phyloP scores from a whole-genome alignment of 2,113 vertebrate genomes.

The Mesembrinibis cayennensis region DNA sequence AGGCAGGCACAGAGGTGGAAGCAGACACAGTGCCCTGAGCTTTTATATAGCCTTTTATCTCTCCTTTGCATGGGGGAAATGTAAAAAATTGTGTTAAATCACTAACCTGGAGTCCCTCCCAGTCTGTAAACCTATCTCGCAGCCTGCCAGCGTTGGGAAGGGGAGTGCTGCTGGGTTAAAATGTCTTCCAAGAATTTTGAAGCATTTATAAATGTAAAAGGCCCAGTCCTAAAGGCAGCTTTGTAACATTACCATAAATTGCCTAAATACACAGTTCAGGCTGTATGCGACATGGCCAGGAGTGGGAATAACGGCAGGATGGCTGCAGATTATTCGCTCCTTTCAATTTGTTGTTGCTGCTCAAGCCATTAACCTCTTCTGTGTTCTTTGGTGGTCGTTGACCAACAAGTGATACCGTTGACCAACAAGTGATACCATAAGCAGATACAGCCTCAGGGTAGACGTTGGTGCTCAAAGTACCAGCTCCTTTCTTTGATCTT shows the following conservation, averaged over 20 bases:
- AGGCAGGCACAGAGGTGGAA: not conserved
- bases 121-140: not conserved
- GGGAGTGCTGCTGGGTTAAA: not conserved
- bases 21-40: not conserved
- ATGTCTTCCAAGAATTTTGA: not conserved
- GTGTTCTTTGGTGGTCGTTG: not conserved
- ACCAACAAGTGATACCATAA: not conserved
- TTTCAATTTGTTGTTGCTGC: not conserved
- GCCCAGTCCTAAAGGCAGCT: not conserved
- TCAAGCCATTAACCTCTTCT: not conserved
- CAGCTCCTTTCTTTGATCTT: not conserved
- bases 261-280: not conserved
- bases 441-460: not conserved
- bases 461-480: not conserved
- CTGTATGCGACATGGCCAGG: not conserved
- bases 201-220: not conserved
- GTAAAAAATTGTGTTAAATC: not conserved
- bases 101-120: not conserved
- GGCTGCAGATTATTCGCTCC: not conserved
- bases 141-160: not conserved
- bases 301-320: not conserved
- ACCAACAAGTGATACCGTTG: not conserved
- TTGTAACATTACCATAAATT: not conserved
- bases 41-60: no score
- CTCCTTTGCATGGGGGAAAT: not conserved